phyloP scores from a whole-genome alignment of 2,113 vertebrate species.

The Leiothrix lutea region DNA sequence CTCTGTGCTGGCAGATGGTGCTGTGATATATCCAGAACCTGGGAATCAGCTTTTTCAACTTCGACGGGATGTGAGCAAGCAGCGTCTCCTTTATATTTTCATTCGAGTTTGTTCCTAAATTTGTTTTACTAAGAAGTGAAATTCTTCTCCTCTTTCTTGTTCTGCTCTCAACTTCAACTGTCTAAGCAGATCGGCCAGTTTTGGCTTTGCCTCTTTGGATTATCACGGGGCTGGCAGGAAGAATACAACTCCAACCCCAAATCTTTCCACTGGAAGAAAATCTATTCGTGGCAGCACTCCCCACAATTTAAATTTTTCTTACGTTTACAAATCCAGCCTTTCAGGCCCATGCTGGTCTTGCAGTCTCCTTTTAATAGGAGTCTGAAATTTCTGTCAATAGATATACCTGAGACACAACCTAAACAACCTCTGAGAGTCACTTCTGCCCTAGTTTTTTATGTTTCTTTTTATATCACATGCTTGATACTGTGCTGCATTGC shows the following conservation, averaged over 20 bases:
- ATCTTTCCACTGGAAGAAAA: neutral
- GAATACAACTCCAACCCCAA: neutral
- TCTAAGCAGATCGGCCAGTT: neutral
- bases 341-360: neutral
- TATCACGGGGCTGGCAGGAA: neutral
- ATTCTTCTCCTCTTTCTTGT: neutral
- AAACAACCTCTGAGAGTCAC: neutral
- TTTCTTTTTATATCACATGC: neutral
- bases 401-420: neutral
- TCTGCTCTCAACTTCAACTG: neutral
- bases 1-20: slow-evolving; percentile 38
- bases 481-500: neutral
- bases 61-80: neutral
- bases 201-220: neutral
- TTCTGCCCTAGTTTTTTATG: neutral
- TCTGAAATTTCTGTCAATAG: neutral
- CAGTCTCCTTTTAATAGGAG: neutral
- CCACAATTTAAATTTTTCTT: neutral
- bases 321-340: neutral
- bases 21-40: neutral
- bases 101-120: neutral
- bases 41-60: neutral
- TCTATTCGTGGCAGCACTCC: neutral
- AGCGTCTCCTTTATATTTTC: neutral
- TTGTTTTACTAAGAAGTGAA: neutral